Evolutionary conservation across 2,888 invertebrate genomes (phyloP), one percentile per base, ranked within the genome.

Genomic region (Entomobrya multifasciata): DNA sequence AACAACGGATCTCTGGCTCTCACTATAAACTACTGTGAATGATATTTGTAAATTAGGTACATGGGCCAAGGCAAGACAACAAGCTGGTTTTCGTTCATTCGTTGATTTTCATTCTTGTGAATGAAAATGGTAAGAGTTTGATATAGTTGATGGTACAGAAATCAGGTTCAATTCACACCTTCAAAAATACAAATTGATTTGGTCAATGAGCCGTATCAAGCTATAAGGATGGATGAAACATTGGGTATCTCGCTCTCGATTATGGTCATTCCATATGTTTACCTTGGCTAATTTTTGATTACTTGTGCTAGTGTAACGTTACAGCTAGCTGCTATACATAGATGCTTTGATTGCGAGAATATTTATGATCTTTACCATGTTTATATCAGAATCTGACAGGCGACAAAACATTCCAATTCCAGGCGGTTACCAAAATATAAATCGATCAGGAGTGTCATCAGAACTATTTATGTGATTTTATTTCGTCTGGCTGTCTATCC

Each of bases 351-450:
- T 57, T 57, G 22, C 57, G 52, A 17, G 52, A 55, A 57, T 30
- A 62, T 62, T 62, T 62, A 62, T 62, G 44, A 70, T 41, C 11
- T 70, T 70, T 13, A 44, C 41, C 47, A 20, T 27, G n/a, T 70
- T 17, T 52, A 25, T 20, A 41, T 3, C 70, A 44, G 70, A 20
- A 22, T 11, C 22, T 13, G 52, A 25, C 52, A 76, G 76, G 67
- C 80, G 62, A 78, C 52, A 82, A 72, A 57, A 78, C 83, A 84
- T 84, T 84, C 84, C 84, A 84, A 84, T 84, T 84, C 84, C 84
- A 84, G 84, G 84, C 84, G 84, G 77, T 67, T 84, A 84, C 84
- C 84, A 84, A n/a, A 84, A 84, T 62, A 84, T 84, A 84, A 84
- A 84, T 84, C 84, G 84, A 84, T 84, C 84, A 84, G n/a, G 41